Conservation (phyloP, 2,888 invertebrate species). For the Leptinotarsa peninsularis region DNA sequence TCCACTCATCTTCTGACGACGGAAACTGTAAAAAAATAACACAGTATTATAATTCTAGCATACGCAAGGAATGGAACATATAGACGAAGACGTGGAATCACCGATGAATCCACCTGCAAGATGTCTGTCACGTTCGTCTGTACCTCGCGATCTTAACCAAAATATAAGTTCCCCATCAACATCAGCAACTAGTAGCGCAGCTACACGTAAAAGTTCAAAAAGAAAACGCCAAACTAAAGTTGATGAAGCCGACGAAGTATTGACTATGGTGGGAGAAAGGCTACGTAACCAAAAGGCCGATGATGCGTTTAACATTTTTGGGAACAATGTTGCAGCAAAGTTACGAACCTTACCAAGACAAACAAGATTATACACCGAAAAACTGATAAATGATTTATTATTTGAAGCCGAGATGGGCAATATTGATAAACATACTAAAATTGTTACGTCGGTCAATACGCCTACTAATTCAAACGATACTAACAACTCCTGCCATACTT, state of each 20-base stretch:
- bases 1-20: conserved; percentile 26
- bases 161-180: neutral
- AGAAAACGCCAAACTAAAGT: conserved; percentile 22
- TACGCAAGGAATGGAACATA: neutral
- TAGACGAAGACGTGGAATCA: conserved; percentile 4
- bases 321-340: conserved; percentile 24
- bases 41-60: conserved; percentile 15
- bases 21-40: conserved; percentile 25
- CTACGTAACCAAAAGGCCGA: conserved; percentile 20
- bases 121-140: conserved; percentile 17
- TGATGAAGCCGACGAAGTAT: conserved; percentile 22
- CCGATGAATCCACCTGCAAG: neutral
- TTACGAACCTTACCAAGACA: conserved; percentile 26
- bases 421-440: conserved; percentile 24
- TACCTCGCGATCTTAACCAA: conserved; percentile 12
- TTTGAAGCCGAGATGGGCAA: conserved; percentile 31
- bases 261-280: conserved; percentile 26
- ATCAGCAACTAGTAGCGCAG: conserved; percentile 2
- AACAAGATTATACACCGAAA: conserved; percentile 25
- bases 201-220: neutral
- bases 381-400: conserved; percentile 27
- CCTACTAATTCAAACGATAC: too few relatives aligned
- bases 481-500: too few relatives aligned
- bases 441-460: neutral
- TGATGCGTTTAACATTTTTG: conserved; percentile 22